phyloP scores from a whole-genome alignment of 2,113 vertebrate genomes.

The Emydocephalus ijimae region DNA sequence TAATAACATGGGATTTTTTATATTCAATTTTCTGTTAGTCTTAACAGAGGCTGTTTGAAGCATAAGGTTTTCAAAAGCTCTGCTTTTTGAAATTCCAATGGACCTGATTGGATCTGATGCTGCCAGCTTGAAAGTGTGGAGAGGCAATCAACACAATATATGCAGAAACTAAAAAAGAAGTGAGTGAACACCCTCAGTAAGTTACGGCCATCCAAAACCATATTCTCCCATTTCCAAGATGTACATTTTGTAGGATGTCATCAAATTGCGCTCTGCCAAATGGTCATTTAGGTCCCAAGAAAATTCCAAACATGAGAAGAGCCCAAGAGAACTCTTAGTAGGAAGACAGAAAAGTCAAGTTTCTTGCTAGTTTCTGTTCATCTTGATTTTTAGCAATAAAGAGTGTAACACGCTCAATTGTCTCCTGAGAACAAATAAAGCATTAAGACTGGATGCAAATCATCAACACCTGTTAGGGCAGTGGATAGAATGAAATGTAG shows the following conservation, averaged over 20 bases:
- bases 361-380: neutral
- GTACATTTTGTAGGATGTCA: neutral
- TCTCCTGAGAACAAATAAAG: neutral
- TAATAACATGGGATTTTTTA: neutral
- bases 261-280: neutral
- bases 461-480: neutral
- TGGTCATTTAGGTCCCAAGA: neutral
- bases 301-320: neutral
- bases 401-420: neutral
- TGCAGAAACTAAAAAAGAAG: neutral
- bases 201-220: neutral
- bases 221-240: neutral
- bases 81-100: neutral
- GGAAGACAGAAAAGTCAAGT: neutral
- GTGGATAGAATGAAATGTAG: neutral
- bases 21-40: neutral
- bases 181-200: neutral
- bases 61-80: neutral
- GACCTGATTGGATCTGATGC: neutral
- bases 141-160: neutral
- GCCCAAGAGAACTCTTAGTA: neutral
- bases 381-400: neutral
- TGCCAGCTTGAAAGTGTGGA: neutral
- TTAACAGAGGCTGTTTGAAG: neutral
- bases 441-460: neutral